These are phyloP conservation scores for Loris lydekkerianus DNA, from an alignment of 2,797 vertebrate species.

Conservation along the genomic window DNA sequence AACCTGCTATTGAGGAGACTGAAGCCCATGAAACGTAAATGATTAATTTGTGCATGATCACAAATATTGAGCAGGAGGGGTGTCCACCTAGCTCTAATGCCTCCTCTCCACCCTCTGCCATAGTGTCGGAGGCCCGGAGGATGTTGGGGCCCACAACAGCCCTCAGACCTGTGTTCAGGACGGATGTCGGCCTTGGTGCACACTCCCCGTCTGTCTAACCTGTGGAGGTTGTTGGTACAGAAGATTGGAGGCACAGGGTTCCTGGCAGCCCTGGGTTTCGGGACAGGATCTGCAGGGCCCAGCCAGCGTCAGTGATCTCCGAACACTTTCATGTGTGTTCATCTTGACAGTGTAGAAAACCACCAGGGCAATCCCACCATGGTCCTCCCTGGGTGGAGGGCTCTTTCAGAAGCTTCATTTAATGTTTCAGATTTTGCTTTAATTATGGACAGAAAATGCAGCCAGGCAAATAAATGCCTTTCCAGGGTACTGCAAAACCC, in stretches of 20 bases:
- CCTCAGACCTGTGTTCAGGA: rapidly evolving
- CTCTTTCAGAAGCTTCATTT: neutral
- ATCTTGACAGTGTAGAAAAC: rapidly evolving
- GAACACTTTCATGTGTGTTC: rapidly evolving
- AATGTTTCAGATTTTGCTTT: neutral
- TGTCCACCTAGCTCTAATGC: rapidly evolving
- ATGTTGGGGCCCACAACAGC: too few relatives aligned
- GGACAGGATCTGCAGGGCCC: neutral
- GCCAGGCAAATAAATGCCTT: neutral
- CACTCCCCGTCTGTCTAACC: rapidly evolving
- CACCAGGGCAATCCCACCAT: rapidly evolving
- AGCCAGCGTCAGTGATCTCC: neutral
- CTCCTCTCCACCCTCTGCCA: rapidly evolving
- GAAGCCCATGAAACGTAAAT: neutral
- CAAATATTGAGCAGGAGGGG: too few relatives aligned
- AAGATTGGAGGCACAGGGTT: rapidly evolving
- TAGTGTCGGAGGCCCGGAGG: neutral
- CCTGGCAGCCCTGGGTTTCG: neutral
- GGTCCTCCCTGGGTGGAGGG: rapidly evolving
- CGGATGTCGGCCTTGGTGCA: rapidly evolving
- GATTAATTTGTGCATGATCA: neutral
- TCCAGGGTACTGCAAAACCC: neutral
- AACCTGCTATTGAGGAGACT: neutral
- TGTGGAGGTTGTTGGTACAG: rapidly evolving
- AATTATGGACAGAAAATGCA: neutral